Conservation (phyloP, 2,888 invertebrate genomes). For the Diarsia mendica region DNA sequence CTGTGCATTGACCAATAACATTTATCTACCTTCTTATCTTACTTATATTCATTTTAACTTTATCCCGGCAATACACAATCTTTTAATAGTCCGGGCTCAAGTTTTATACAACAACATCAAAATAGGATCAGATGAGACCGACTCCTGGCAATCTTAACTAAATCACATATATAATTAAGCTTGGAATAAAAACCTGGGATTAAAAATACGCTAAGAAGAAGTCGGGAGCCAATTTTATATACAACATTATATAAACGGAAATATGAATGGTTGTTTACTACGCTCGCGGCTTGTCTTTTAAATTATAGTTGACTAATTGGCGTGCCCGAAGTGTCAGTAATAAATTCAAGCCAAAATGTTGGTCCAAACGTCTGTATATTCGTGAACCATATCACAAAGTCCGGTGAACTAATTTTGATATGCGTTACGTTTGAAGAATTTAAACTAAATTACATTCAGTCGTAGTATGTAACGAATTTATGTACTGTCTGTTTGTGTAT, state of each 20-base stretch:
- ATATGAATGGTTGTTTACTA: conserved; percentile 46
- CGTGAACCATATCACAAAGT: conserved; percentile 46
- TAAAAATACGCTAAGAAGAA: conserved; percentile 52
- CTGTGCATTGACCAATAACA: conserved; percentile 11
- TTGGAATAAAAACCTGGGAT: conserved; percentile 59
- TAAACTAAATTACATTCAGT: conserved; percentile 41
- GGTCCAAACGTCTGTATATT: conserved; percentile 25
- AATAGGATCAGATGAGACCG: conserved; percentile 5
- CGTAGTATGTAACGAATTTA: conserved; percentile 14
- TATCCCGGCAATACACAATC: conserved; percentile 11
- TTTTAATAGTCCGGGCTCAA: conserved; percentile 34
- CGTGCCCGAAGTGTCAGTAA: conserved; percentile 32
- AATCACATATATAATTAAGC: conserved; percentile 46
- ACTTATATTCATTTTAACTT: conserved; percentile 24
- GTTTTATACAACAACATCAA: conserved; percentile 32
- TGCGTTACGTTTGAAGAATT: conserved; percentile 47
- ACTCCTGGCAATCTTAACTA: conserved; percentile 35
- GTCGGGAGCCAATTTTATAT: conserved; percentile 60
- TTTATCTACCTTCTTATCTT: conserved; percentile 21
- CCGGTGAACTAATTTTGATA: conserved; percentile 51
- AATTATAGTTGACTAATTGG: conserved; percentile 64
- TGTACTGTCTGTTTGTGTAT: conserved; percentile 51
- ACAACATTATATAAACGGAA: conserved; percentile 59
- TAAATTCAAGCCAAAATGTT: conserved; percentile 58
- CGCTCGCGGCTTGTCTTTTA: conserved; percentile 17